These are phyloP conservation scores for Lindbergichthys nudifrons DNA, from an alignment of 2,797 vertebrate species.

Conservation along the genomic window DNA sequence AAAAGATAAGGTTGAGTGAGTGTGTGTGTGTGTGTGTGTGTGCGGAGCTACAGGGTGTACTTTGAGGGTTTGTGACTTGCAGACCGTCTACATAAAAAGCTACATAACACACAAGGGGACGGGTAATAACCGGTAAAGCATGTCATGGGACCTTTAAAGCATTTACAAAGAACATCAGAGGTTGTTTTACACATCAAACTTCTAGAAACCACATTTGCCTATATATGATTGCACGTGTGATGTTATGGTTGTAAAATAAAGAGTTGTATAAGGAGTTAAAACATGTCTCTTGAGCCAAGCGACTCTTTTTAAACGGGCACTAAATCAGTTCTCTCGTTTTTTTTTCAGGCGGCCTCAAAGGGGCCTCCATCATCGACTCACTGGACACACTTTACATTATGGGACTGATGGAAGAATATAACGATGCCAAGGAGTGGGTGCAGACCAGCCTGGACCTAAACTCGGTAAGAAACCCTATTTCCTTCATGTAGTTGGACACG, in stretches of 20 bases:
- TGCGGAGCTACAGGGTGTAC: too few relatives aligned
- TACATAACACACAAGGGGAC: too few relatives aligned
- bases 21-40: too few relatives aligned
- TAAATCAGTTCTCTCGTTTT: constrained; percentile 10
- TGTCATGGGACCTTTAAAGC: too few relatives aligned
- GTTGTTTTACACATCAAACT: background rate
- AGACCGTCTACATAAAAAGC: too few relatives aligned
- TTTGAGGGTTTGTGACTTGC: too few relatives aligned
- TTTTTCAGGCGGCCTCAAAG: constrained; percentile 91
- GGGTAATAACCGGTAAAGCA: too few relatives aligned
- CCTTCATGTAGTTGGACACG: background rate
- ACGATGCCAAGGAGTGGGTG: constrained; percentile 95
- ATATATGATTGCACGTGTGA: background rate
- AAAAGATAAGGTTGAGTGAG: too few relatives aligned
- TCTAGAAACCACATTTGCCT: background rate
- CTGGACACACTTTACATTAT: constrained; percentile 97
- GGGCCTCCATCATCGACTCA: constrained; percentile 95
- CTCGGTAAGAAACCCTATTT: constrained; percentile 83
- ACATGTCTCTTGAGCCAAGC: background rate
- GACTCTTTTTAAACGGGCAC: background rate
- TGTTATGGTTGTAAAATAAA: background rate
- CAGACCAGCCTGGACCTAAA: constrained; percentile 92
- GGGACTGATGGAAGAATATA: constrained; percentile 94
- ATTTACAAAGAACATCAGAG: background rate
- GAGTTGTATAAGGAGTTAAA: background rate